Evolutionary conservation across 2,888 invertebrate species (phyloP).

Genomic region (Molanna angustata): DNA sequence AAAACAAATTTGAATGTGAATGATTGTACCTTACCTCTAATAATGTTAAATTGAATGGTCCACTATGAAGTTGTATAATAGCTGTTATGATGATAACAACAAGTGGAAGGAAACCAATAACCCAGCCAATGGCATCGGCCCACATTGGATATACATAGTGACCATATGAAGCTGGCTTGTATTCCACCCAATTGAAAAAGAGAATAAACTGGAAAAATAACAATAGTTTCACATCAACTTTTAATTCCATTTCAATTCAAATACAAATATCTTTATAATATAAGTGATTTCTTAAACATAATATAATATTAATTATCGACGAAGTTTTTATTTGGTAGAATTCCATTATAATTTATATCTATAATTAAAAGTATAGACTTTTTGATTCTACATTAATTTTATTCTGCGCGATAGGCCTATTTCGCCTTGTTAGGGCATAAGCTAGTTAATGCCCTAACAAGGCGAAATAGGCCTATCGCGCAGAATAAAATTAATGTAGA

Average conservation of each 20-base stretch:
- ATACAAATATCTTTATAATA: too few relatives aligned
- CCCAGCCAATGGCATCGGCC: conserved; percentile 78
- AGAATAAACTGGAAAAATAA: conserved; percentile 60
- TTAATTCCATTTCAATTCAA: too few relatives aligned
- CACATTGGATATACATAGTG: conserved; percentile 75
- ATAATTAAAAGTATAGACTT: too few relatives aligned
- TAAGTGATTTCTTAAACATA: too few relatives aligned
- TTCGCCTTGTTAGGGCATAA: too few relatives aligned
- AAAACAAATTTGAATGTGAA: too few relatives aligned
- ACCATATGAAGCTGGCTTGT: conserved; percentile 70
- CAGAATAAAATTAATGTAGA: too few relatives aligned
- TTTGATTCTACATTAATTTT: too few relatives aligned
- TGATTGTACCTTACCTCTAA: conserved; percentile 45
- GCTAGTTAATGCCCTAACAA: too few relatives aligned
- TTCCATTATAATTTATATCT: not conserved
- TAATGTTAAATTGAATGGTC: conserved; percentile 56
- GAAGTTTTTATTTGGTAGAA: not conserved
- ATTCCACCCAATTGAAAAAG: conserved; percentile 77
- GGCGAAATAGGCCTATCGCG: too few relatives aligned
- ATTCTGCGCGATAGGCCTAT: too few relatives aligned
- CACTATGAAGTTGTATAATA: conserved; percentile 56
- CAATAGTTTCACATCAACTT: too few relatives aligned
- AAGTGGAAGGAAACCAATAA: conserved; percentile 70
- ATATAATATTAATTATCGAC: not conserved
- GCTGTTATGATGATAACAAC: conserved; percentile 62